A percentile compares a stretch with the other conserved stretches of the same genome.
Evolutionary conservation across 2,888 invertebrate species (phyloP).

Genomic region (Calliphora vomitoria): DNA sequence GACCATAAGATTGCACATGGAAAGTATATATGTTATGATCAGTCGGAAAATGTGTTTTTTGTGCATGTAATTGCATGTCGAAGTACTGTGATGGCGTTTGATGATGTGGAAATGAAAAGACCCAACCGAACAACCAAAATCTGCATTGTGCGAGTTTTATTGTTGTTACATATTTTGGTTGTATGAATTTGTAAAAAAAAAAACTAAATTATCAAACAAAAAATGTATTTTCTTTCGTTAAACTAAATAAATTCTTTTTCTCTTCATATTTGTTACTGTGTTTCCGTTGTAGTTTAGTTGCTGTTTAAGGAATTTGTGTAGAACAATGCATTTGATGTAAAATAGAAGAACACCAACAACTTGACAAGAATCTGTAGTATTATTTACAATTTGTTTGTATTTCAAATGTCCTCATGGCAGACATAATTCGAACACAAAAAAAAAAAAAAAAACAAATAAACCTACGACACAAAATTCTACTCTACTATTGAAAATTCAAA

Average conservation of each 20-base stretch:
- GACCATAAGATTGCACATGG: no score
- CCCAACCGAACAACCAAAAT: background rate
- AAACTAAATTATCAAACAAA: conserved; percentile 10
- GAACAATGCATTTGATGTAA: conserved; percentile 46
- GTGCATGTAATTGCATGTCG: background rate
- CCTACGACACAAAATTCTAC: background rate
- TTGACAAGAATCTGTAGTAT: conserved; percentile 25
- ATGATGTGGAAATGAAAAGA: background rate
- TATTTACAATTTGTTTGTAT: conserved; percentile 49
- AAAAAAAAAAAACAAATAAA: background rate
- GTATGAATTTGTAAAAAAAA: background rate
- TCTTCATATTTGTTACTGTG: conserved; percentile 21
- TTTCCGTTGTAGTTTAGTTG: background rate
- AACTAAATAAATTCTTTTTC: conserved; percentile 33
- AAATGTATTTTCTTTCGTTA: conserved; percentile 9
- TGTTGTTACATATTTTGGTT: conserved; percentile 47
- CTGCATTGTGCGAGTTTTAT: conserved; percentile 13
- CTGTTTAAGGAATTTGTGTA: conserved; percentile 37
- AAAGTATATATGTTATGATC: no score
- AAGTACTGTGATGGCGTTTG: conserved; percentile 8
- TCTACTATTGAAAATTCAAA: conserved; percentile 2
- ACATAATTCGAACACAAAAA: conserved; percentile 22
- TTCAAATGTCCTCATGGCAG: conserved; percentile 37
- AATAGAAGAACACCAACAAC: conserved; percentile 40
- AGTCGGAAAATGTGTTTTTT: background rate